Evolutionary conservation across 2,888 invertebrate genomes (phyloP), one percentile per base, ranked within the genome.

Genomic region (Eilema caniola): DNA sequence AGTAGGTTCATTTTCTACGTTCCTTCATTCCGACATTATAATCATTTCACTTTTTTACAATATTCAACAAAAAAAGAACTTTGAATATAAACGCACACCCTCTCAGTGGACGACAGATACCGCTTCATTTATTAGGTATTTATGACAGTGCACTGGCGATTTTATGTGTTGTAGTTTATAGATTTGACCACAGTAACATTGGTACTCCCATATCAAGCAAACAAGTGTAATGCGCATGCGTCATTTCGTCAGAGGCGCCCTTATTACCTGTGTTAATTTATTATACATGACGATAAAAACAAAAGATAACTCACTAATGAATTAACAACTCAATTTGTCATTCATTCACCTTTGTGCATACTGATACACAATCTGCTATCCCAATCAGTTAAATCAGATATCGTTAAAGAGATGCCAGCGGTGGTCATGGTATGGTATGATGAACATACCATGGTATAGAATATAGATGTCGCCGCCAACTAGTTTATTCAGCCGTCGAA

Each of bases 241-340:
- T 61, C 28, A 28, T 16, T n/a, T 11, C 25, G 60, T 56, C 64
- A 12, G 23, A 23, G 23, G n/a, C 16, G 23, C 1, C 31, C 31
- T 12, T 33, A 23, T 23, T 31, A 56, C 25, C 31, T 10, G 56
- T 16, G 31, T 31, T 64, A 64, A 64, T 64, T 16, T 31, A 53
- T 53, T 56, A 56, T 31, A 3, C 33, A 31, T 31, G 65, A 56
- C 11, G 33, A 56, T 56, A 57, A 57, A n/a, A 66, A 66, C 56
- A 66, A 66, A 57, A 66, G 56, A n/a, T 31, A 61, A 31, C 28
- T 25, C n/a, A 31, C 31, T 10, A 16, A 20, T 10, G 28, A 66
- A 24, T 66, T 57, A 57, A 66, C 11, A 66, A 25, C 28, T 65
- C 14, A 31, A 31, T 31, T 12, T 62, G 20, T 65, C 14, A 56